Percentiles rank a stretch among this genome's conserved stretches.
phyloP scores from a whole-genome alignment of 2,797 vertebrate genomes.

The Tapera naevia region DNA sequence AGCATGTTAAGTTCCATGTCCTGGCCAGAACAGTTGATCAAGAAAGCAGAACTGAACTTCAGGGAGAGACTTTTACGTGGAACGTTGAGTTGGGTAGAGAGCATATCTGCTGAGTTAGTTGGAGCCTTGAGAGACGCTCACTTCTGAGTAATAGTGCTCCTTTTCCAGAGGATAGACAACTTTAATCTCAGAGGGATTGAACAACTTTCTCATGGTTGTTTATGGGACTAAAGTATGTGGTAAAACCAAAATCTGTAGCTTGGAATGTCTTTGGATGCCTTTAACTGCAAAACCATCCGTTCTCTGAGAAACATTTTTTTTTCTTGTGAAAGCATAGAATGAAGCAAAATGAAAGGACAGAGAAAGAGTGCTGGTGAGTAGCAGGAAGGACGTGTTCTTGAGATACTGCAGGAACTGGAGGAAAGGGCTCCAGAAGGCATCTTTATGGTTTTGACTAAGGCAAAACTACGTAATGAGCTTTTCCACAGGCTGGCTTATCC shows the following conservation, averaged over 20 bases:
- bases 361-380: not conserved
- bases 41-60: not conserved
- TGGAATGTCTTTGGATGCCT: not conserved
- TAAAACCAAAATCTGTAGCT: not conserved
- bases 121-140: not conserved
- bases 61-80: not conserved
- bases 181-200: not conserved
- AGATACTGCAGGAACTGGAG: not conserved
- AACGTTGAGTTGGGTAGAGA: not conserved
- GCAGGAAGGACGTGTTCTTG: not conserved
- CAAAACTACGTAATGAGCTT: not conserved
- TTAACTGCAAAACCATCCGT: not conserved
- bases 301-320: not conserved
- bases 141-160: not conserved
- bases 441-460: not conserved
- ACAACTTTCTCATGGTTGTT: not conserved
- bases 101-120: not conserved
- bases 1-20: not conserved
- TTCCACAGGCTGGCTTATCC: not conserved
- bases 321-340: not conserved
- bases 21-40: not conserved
- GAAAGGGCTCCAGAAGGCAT: not conserved
- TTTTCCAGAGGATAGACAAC: not conserved
- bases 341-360: not conserved
- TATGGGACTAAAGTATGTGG: not conserved